These are phyloP conservation scores for Urophycis tenuis DNA, from an alignment of 2,797 vertebrate species.

Conservation along the genomic window DNA sequence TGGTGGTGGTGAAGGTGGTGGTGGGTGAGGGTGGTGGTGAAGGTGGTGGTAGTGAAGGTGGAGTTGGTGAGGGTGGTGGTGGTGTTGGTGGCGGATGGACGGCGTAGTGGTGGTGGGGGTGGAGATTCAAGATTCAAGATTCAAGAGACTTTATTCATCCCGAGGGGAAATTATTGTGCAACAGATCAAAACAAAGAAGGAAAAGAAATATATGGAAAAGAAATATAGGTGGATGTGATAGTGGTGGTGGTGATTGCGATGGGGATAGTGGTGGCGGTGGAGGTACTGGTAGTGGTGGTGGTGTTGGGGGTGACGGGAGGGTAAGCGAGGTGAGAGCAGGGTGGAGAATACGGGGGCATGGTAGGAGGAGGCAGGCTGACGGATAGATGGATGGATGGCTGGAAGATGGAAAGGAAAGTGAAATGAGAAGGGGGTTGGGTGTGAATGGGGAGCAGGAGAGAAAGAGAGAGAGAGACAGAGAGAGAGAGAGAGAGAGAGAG, in stretches of 20 bases:
- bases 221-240: too few species aligned
- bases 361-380: not conserved
- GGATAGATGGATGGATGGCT: conserved; percentile 1
- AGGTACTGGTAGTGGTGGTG: not conserved
- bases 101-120: conserved; percentile 8
- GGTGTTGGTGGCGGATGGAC: not conserved
- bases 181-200: too few species aligned
- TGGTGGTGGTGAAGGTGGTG: not conserved
- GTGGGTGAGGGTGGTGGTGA: not conserved
- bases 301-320: not conserved
- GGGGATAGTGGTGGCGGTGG: not conserved
- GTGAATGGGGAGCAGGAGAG: conserved; percentile 2
- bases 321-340: not conserved
- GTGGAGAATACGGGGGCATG: not conserved
- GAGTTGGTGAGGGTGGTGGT: not conserved
- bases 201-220: too few species aligned
- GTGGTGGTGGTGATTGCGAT: conserved; percentile 27
- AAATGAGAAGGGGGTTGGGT: conserved; percentile 5
- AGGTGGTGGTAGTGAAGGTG: not conserved
- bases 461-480: not conserved
- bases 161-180: too few species aligned
- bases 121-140: too few species aligned
- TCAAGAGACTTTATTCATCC: too few species aligned
- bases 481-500: not conserved
- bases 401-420: not conserved